These are phyloP conservation scores for Elanus axillaris DNA, from an alignment of 2,113 vertebrate species.

Conservation along the genomic window DNA sequence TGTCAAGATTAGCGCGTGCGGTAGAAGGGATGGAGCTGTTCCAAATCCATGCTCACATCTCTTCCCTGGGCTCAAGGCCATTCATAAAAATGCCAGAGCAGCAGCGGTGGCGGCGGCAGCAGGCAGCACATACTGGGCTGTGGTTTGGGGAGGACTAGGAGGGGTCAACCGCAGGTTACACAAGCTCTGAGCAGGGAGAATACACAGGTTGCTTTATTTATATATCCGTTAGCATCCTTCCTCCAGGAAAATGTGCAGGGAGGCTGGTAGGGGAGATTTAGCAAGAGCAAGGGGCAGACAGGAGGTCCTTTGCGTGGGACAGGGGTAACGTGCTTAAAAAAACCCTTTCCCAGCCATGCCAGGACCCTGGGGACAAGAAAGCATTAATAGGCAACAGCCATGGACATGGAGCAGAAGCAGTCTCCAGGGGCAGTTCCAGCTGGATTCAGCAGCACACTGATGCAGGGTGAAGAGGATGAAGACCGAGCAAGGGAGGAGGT, in stretches of 20 bases:
- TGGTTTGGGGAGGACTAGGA: constrained; percentile 19
- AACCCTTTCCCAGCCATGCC: not conserved
- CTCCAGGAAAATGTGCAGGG: not conserved
- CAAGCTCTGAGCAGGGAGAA: not conserved
- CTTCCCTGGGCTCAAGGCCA: constrained; percentile 45
- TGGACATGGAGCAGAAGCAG: not conserved
- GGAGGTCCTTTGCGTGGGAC: not conserved
- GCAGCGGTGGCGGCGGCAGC: not conserved
- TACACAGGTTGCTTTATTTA: constrained; percentile 25
- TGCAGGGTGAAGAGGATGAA: not conserved
- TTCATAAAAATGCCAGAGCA: constrained; percentile 59
- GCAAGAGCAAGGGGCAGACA: not conserved
- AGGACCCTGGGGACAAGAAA: not conserved
- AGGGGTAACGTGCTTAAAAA: not conserved
- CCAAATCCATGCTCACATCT: constrained; percentile 46
- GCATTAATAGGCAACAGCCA: not conserved
- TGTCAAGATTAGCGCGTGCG: constrained; percentile 62
- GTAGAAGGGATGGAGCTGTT: constrained; percentile 60
- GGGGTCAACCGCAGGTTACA: constrained; percentile 3
- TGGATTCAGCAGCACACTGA: not conserved
- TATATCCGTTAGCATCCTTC: not conserved
- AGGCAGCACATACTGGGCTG: not conserved
- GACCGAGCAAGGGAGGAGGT: not conserved
- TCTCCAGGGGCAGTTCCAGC: not conserved
- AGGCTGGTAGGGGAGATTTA: not conserved